These are phyloP conservation scores for Diarsia rubi DNA, from an alignment of 2,888 invertebrate genomes.

Conservation along the genomic window DNA sequence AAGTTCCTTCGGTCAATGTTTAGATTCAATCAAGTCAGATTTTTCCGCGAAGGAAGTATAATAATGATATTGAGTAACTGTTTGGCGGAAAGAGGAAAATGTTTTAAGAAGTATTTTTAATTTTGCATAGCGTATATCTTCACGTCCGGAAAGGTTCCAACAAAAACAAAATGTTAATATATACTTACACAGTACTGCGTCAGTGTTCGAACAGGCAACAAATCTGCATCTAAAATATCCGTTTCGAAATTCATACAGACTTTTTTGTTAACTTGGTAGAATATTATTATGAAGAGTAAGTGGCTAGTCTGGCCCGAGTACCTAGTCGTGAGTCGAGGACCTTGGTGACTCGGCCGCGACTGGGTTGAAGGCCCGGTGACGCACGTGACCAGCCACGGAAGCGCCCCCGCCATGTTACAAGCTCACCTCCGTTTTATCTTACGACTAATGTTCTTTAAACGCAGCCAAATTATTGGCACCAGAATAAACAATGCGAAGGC, in stretches of 20 bases:
- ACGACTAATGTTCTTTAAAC: slow-evolving; percentile 20
- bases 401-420: slow-evolving; percentile 61
- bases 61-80: background rate
- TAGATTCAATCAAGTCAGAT: slow-evolving; percentile 15
- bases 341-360: slow-evolving; percentile 71
- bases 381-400: slow-evolving; percentile 73
- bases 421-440: slow-evolving; percentile 50
- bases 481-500: slow-evolving; percentile 3
- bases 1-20: slow-evolving; percentile 19
- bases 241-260: slow-evolving; percentile 32
- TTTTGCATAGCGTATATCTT: background rate
- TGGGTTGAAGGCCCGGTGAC: slow-evolving; percentile 80
- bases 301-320: slow-evolving; percentile 56
- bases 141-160: background rate
- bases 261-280: slow-evolving; percentile 48
- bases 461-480: slow-evolving; percentile 13
- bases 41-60: slow-evolving; percentile 24
- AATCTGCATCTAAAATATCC: slow-evolving; percentile 13
- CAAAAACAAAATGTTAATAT: background rate
- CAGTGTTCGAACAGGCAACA: slow-evolving; percentile 5
- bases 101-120: slow-evolving; percentile 5
- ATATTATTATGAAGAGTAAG: slow-evolving; percentile 49
- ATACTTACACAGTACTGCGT: slow-evolving; percentile 7
- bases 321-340: slow-evolving; percentile 66
- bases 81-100: slow-evolving; percentile 41